Conservation (phyloP, 2,797 vertebrate genomes). For the Sylvia borin region DNA sequence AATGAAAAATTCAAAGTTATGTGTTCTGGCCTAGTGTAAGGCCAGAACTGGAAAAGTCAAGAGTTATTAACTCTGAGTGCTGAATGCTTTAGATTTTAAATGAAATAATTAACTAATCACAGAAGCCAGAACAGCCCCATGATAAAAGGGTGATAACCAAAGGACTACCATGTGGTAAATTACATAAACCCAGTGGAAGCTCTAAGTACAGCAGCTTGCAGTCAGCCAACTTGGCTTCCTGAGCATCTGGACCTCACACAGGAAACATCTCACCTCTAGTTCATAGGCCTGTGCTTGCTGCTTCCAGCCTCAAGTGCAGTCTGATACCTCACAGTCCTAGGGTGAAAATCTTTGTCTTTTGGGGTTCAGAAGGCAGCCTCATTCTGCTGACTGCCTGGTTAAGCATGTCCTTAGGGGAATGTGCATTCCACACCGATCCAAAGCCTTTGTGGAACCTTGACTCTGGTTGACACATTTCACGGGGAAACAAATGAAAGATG, state of each 20-base stretch:
- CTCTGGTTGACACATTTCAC: fast-evolving
- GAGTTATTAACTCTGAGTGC: neutral
- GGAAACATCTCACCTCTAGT: neutral
- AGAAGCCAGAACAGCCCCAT: neutral
- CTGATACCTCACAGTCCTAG: neutral
- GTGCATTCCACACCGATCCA: neutral
- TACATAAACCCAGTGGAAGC: neutral
- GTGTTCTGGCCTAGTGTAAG: neutral
- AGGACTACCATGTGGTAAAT: neutral
- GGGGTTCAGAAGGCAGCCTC: neutral
- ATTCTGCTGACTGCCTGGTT: neutral
- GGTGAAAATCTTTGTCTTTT: neutral
- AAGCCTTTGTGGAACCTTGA: neutral
- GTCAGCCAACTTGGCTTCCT: neutral
- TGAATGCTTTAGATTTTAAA: neutral
- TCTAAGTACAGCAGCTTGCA: neutral
- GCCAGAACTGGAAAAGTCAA: neutral
- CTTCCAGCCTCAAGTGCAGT: neutral
- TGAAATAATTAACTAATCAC: neutral
- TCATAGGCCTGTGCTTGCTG: neutral
- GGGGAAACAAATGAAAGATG: neutral
- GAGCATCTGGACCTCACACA: neutral
- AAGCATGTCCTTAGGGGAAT: neutral
- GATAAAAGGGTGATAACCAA: neutral
- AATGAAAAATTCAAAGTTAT: neutral